These are phyloP conservation scores for Leucophenga montana DNA, from an alignment of 2,888 invertebrate species.

Conservation along the genomic window DNA sequence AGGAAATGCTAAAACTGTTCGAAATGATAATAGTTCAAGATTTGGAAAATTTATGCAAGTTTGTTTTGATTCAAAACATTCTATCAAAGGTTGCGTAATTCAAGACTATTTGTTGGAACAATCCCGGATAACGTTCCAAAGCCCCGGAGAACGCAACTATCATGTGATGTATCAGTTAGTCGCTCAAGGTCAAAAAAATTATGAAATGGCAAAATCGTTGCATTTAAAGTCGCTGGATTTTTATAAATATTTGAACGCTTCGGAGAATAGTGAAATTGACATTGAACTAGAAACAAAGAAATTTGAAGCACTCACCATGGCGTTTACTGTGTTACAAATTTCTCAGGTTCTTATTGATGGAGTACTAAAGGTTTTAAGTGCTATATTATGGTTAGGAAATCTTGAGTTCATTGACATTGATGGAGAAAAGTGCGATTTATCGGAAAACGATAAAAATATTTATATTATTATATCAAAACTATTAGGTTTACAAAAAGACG, in stretches of 20 bases:
- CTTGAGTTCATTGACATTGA: constrained; percentile 89
- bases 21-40: constrained; percentile 93
- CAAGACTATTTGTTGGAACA: constrained; percentile 93
- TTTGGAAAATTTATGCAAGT: constrained; percentile 98
- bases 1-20: constrained; percentile 94
- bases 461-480: constrained; percentile 82
- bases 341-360: constrained; percentile 90
- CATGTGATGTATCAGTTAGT: constrained; percentile 94
- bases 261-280: constrained; percentile 81
- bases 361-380: constrained; percentile 89
- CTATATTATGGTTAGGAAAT: constrained; percentile 93
- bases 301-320: constrained; percentile 88
- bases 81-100: constrained; percentile 92
- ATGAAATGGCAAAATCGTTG: constrained; percentile 82
- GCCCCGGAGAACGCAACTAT: constrained; percentile 89
- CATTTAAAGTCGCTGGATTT: constrained; percentile 83
- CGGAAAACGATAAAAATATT: constrained; percentile 81
- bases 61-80: constrained; percentile 89
- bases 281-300: constrained; percentile 80
- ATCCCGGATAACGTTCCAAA: constrained; percentile 91
- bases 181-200: constrained; percentile 86
- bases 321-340: constrained; percentile 91
- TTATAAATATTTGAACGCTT: constrained; percentile 88
- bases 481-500: constrained; percentile 83
- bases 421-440: constrained; percentile 87